Percentiles rank a stretch among this genome's conserved stretches.
Evolutionary conservation across 2,797 vertebrate species (phyloP).

Genomic region (Ceryle rudis): DNA sequence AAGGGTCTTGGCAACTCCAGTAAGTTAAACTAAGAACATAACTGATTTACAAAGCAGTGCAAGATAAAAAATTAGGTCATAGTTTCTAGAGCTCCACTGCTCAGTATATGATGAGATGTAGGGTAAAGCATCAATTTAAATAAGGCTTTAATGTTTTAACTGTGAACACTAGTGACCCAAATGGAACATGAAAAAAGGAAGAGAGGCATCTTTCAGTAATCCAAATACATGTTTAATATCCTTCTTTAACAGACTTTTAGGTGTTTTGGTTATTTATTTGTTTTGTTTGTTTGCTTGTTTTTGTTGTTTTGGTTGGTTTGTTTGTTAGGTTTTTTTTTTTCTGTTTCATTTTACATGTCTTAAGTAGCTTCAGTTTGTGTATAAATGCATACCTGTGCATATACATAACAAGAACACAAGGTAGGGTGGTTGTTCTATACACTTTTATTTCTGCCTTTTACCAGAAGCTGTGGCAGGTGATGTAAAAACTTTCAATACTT

Average conservation of each 20-base stretch:
- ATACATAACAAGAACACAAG: not conserved
- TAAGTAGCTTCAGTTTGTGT: not conserved
- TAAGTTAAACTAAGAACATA: not conserved
- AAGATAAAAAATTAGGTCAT: not conserved
- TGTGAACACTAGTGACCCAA: not conserved
- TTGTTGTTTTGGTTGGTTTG: too few relatives aligned
- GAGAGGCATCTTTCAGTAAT: not conserved
- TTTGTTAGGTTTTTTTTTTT: not conserved
- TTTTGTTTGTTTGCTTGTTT: too few relatives aligned
- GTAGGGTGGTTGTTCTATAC: not conserved
- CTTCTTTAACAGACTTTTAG: not conserved
- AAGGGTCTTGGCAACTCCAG: not conserved
- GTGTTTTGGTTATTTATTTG: too few relatives aligned
- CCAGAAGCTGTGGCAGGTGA: not conserved
- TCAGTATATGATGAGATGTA: not conserved
- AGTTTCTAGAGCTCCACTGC: not conserved
- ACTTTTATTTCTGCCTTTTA: not conserved
- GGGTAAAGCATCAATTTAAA: not conserved
- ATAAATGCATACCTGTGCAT: not conserved
- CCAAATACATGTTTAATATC: not conserved
- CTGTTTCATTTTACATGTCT: not conserved
- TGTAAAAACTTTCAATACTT: not conserved
- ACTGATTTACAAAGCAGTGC: not conserved
- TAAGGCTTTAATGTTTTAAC: not conserved
- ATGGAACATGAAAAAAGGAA: not conserved